Conservation (phyloP, 92 coral and sea anemone species). For the Porites divaricata region DNA sequence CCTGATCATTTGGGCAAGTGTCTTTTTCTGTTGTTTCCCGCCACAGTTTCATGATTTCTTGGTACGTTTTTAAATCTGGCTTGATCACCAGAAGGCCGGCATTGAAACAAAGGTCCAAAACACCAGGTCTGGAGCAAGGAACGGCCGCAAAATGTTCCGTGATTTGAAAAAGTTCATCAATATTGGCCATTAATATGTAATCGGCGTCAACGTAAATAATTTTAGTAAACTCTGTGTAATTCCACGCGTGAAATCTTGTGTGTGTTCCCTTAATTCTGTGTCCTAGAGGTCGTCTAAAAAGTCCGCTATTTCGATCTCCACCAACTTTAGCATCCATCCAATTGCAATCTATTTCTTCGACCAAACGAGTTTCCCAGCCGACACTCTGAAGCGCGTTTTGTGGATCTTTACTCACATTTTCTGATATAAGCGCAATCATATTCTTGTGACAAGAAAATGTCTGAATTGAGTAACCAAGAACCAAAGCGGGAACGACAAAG, state of each 20-base stretch:
- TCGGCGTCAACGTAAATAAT: conserved; percentile 73
- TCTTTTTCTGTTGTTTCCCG: conserved; percentile 21
- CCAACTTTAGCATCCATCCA: conserved; percentile 69
- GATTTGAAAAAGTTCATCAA: conserved; percentile 73
- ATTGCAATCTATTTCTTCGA: conserved; percentile 67
- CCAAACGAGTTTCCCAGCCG: conserved; percentile 61
- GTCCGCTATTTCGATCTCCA: background rate
- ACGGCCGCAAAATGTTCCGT: conserved; percentile 35
- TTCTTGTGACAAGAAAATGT: background rate
- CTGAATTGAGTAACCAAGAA: background rate
- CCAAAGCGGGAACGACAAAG: conserved; percentile 38
- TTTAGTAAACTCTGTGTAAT: conserved; percentile 56
- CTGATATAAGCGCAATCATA: background rate
- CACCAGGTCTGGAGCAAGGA: conserved; percentile 70
- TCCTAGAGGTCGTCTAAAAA: background rate
- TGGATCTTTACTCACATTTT: background rate
- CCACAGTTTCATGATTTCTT: conserved; percentile 9
- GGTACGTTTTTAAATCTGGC: conserved; percentile 32
- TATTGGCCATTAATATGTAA: conserved; percentile 53
- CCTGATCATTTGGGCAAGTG: conserved; percentile 68
- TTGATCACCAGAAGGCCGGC: conserved; percentile 69
- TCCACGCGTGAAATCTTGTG: conserved; percentile 83
- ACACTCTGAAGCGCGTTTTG: conserved; percentile 21
- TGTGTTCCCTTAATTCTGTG: conserved; percentile 73
- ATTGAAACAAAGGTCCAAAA: conserved; percentile 74